Base-by-base conservation (phyloP, 2,113 vertebrate species). In the Cyanoramphus novaezelandiae region DNA sequence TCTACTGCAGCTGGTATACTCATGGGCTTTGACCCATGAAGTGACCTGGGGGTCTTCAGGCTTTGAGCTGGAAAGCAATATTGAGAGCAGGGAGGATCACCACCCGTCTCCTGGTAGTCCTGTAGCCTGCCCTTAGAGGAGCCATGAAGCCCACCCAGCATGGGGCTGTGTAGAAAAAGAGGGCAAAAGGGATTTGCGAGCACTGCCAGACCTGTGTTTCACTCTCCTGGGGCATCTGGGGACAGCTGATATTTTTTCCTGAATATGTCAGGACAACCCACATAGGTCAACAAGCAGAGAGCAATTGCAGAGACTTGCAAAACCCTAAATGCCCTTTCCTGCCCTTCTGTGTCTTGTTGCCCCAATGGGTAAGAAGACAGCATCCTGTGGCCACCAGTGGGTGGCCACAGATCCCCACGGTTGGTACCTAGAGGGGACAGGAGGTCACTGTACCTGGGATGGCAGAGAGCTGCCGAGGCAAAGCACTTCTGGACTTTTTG, bases 31-130 rank as follows among this genome's bases (percentile, higher is more conserved):
- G 44, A 70, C 67, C 62, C 77, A 72, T 6, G 1, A 43, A 69
- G 33, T 24, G 43, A 69, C 24, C 9, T 17, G 57, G 37, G 28
- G 21, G 19, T 96, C 44, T 29, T 79, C 18, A 10, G 90, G 8
- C 35, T 92, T 92, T 82, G 91, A 85, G 28, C 96, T 98, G 64
- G 65, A 96, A 75, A 23, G 55, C 41, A 94, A 90, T 41, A 41
- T 31, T 35, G 39, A 55, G 37, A 85, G 49, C 4, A 70, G 50
- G 35, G 41, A 62, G 8, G 52, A 65, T 46, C 21, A 57, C 7
- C 24, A 25, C 13, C 50, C 24, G 25, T 7, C 7, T 24, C 24
- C 25, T 31, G 39, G 13, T 20, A 33, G 65, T 31, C 47, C 49
- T n/a, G 14, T 5, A 11, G 21, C 25, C 25, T 67, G 16, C 24